phyloP scores from a whole-genome alignment of 2,113 vertebrate genomes.

The Heterotis niloticus region DNA sequence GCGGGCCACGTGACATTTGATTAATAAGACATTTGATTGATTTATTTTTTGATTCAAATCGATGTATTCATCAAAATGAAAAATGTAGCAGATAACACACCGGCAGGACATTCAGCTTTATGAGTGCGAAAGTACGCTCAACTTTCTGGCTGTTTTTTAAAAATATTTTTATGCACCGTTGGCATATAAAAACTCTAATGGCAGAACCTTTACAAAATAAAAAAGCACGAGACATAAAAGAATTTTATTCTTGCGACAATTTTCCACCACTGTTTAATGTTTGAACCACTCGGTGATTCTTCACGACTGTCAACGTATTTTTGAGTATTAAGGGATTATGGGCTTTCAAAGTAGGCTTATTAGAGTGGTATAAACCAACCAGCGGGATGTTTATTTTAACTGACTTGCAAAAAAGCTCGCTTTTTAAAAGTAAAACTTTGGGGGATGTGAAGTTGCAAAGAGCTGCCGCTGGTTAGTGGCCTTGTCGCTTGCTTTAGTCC shows the following conservation, averaged over 20 bases:
- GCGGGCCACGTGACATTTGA: too few species aligned
- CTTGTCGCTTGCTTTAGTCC: background rate
- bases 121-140: background rate
- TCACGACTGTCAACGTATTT: conserved; percentile 20
- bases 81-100: too few species aligned
- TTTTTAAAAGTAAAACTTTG: background rate
- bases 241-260: conserved; percentile 2
- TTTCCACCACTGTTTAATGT: background rate
- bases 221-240: background rate
- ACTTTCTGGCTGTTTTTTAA: background rate
- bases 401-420: background rate
- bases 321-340: conserved; percentile 31
- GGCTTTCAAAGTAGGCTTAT: conserved; percentile 23
- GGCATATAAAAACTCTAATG: background rate
- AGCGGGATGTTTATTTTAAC: conserved; percentile 9
- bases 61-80: too few species aligned
- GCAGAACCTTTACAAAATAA: background rate
- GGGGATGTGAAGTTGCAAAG: background rate
- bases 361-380: conserved; percentile 18
- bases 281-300: conserved; percentile 3
- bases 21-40: too few species aligned
- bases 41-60: too few species aligned
- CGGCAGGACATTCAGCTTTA: background rate
- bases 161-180: background rate
- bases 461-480: background rate